Conservation (phyloP, 2,888 invertebrate genomes). For the Dynastes hyllus region DNA sequence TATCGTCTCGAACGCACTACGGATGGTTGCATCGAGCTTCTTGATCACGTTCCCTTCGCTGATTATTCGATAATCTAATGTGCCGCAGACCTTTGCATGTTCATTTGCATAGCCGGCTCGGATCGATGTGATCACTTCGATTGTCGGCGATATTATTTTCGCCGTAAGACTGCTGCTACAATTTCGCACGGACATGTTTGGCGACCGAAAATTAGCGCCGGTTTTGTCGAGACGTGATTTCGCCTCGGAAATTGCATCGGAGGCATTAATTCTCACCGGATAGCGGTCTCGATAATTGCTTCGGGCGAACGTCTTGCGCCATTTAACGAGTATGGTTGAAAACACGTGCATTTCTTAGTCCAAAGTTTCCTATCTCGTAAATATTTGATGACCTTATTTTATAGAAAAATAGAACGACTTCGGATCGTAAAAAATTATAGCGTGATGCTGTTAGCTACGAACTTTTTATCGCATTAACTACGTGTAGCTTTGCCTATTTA, state of each 20-base stretch:
- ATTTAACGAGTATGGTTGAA: not conserved
- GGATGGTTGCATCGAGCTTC: constrained; percentile 4
- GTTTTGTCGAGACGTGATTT: constrained; percentile 41
- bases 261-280: constrained; percentile 16
- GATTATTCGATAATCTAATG: constrained; percentile 48
- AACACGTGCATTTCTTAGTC: not conserved
- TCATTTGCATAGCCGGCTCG: constrained; percentile 44
- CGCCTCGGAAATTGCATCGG: not conserved
- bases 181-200: constrained; percentile 37
- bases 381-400: too few relatives aligned
- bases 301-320: not conserved
- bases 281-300: constrained; percentile 20
- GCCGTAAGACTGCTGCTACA: constrained; percentile 18
- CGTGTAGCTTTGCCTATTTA: too few relatives aligned
- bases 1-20: not conserved
- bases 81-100: constrained; percentile 32
- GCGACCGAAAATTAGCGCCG: constrained; percentile 39
- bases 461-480: too few relatives aligned
- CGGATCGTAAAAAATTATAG: too few relatives aligned
- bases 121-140: constrained; percentile 26
- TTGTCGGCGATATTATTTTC: constrained; percentile 45
- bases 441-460: too few relatives aligned
- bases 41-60: constrained; percentile 35
- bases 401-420: too few relatives aligned
- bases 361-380: too few relatives aligned